Base-by-base conservation (phyloP, 2,113 vertebrate species). In the Willisornis vidua region DNA sequence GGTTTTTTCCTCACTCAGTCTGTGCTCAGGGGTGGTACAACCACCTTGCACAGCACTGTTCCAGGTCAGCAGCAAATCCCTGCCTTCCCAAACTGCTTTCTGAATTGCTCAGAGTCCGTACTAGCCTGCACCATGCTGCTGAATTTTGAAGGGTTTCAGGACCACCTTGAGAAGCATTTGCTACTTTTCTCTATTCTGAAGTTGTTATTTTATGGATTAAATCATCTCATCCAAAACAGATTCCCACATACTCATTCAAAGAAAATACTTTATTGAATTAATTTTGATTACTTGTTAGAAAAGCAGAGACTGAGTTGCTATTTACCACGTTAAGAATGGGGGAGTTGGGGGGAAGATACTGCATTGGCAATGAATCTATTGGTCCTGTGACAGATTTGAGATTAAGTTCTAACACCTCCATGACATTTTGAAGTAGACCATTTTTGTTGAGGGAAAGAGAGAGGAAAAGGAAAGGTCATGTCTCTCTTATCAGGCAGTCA, bases 351-450 rank as follows among this genome's bases (percentile, higher is more conserved):
- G 12, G 2, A 73, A 59, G 84, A 37, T 29, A 58, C 82, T 91
- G 41, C 73, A 74, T 85, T 95, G 91, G 72, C 89, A 97, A 92
- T 97, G 94, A 97, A 97, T 97, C 90, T 97, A 3, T 95, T 94
- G 96, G 90, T 94, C 59, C 46, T 94, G 85, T 95, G 93, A 96
- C 96, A 98, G 90, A 95, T 97, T 91, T 76, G 93, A 97, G 96
- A 97, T 97, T 97, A 97, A 96, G 90, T 97, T 97, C 91, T 96
- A 93, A 94, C 74, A 96, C 70, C 93, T 92, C 82, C 70, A 49
- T 98, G 97, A 95, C 96, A 98, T 98, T 98, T 98, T 95, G 85
- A 97, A 97, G 89, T 92, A 96, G 94, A 95, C 92, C 66, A 91
- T 96, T 97, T 98, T 86, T 98, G 93, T 94, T 96, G 92, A 96